Evolutionary conservation across 2,888 invertebrate genomes (phyloP).

Genomic region (Oscheius onirici): DNA sequence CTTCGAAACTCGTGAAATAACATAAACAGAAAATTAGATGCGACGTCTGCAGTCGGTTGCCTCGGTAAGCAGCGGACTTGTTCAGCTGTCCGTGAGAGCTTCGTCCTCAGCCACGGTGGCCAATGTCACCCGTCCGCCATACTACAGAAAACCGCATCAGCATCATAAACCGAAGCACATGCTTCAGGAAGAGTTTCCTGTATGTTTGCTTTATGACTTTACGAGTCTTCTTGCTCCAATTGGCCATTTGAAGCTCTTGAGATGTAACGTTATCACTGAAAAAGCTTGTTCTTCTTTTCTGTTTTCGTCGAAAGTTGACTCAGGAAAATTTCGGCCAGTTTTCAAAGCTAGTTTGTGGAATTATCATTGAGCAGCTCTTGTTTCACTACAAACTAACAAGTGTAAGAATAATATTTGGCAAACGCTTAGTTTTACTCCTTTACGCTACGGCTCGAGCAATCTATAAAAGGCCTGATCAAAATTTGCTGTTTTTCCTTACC

Average conservation of each 20-base stretch:
- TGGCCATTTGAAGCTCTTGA: no score
- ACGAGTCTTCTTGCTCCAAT: neutral
- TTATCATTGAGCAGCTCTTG: no score
- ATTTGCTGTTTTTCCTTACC: no score
- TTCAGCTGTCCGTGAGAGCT: neutral
- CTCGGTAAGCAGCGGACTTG: neutral
- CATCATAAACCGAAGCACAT: constrained; percentile 52
- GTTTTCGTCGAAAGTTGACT: no score
- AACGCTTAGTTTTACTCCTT: no score
- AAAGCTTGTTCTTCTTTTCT: neutral
- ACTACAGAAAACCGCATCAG: constrained; percentile 51
- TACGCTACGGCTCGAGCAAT: no score
- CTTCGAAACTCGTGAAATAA: neutral
- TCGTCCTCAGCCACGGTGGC: constrained; percentile 36
- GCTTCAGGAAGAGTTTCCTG: constrained; percentile 60
- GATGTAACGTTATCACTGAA: neutral
- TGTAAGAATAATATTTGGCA: no score
- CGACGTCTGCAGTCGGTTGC: neutral
- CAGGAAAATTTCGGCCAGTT: no score
- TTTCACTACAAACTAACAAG: no score
- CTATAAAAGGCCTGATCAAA: neutral
- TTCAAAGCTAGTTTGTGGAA: no score
- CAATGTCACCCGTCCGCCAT: constrained; percentile 49
- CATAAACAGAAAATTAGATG: no score
- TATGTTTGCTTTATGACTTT: constrained; percentile 8